Evolutionary conservation across 2,797 vertebrate genomes (phyloP).

Genomic region (Acanthiza pusilla): DNA sequence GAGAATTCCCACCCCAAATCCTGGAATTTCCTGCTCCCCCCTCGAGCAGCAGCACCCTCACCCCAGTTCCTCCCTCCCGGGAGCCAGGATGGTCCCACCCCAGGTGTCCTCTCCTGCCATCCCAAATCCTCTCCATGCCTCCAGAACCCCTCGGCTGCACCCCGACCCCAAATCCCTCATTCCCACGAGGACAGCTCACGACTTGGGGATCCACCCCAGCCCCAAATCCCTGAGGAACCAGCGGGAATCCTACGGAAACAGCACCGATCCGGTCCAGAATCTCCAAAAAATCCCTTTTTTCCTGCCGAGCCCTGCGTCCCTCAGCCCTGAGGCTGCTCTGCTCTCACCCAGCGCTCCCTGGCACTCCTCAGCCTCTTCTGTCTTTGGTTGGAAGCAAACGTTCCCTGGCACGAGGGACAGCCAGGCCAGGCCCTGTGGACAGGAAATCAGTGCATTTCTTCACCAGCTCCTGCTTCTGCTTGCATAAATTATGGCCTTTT

Average conservation of each 20-base stretch:
- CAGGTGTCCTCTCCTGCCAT: background rate
- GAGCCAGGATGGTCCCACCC: background rate
- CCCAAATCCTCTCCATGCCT: background rate
- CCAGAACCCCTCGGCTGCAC: accelerated
- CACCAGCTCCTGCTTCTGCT: background rate
- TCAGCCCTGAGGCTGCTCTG: background rate
- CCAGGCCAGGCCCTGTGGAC: background rate
- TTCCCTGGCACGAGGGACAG: too few species aligned
- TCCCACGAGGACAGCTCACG: too few species aligned
- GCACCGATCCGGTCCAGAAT: background rate
- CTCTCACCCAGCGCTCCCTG: background rate
- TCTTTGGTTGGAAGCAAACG: constrained; percentile 16
- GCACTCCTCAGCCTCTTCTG: background rate
- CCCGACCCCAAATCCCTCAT: background rate
- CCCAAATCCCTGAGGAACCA: background rate
- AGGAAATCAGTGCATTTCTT: background rate
- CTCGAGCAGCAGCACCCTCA: too few species aligned
- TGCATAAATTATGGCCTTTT: background rate
- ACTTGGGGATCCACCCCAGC: background rate
- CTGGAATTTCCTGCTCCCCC: too few species aligned
- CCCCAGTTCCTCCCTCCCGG: too few species aligned
- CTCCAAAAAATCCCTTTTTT: background rate
- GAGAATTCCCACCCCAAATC: too few species aligned
- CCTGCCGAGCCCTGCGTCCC: background rate
- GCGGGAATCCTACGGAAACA: background rate